Evolutionary conservation across 1,140 invertebrate genomes (phyloP), one percentile per base, ranked within the genome.

Genomic region (Bombyx mandarina): DNA sequence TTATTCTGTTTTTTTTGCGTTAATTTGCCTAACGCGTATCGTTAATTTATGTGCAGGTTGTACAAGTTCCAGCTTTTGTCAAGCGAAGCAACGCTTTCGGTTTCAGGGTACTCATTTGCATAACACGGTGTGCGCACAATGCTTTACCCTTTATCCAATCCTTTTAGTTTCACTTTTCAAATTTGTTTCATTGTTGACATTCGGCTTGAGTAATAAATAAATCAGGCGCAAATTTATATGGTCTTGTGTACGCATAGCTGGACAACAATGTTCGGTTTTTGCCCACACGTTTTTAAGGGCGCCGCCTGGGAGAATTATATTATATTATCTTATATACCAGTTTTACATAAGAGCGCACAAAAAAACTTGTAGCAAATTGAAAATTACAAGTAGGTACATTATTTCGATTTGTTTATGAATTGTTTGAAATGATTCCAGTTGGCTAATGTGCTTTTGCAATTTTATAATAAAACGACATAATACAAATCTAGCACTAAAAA

Each of bases 71-170:
- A 57, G 52, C 72, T 66, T 84, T 79, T 73, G 82, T 60, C 52
- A 50, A 44, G 26, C 47, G 48, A 49, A 58, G 54, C 57, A 61
- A 71, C 73, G 82, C 83, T 86, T 81, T 86, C 83, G 76, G 80
- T 86, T 86, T 86, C 82, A 86, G 80, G 52, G 79, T 82, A 83
- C 69, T 81, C 61, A 86, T 86, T 85, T 85, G 77, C 83, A 86
- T 86, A 83, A 83, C 73, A 77, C 78, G 76, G 71, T 64, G 56
- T 55, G 60, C 43, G 56, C 44, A 86, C 77, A 86, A 86, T 82
- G 63, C 68, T 62, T 63, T 62, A 77, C 79, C 79, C 79, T 79
- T 86, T 77, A 49, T 58, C 56, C 65, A 83, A 82, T 81, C 71
- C 74, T 78, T 83, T 80, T 76, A 76, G 81, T 84, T 86, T 83